Conservation (phyloP, 2,888 invertebrate species). For the Cactoblastis cactorum region DNA sequence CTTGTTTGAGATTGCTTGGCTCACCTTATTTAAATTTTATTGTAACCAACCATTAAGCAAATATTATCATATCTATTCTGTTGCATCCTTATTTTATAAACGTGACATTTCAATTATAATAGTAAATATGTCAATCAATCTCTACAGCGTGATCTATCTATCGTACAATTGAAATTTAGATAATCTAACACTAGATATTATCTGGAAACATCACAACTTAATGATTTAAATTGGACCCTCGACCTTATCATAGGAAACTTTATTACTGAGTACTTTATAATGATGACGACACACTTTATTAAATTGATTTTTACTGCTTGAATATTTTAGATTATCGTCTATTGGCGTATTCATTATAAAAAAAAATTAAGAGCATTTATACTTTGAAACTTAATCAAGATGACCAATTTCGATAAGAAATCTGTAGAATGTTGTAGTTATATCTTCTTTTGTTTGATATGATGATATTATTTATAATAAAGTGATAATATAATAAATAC, state of each 20-base stretch:
- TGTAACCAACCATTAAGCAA: too few species aligned
- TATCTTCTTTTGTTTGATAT: too few species aligned
- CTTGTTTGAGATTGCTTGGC: background rate
- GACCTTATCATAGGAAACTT: too few species aligned
- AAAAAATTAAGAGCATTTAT: background rate
- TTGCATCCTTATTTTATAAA: background rate
- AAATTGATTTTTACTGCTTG: too few species aligned
- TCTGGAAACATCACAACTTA: background rate
- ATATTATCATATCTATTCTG: background rate
- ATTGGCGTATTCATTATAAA: background rate
- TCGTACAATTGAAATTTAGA: slow-evolving; percentile 21
- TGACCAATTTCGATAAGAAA: background rate
- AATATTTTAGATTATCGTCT: too few species aligned
- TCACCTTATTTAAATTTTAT: too few species aligned
- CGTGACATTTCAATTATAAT: slow-evolving; percentile 63
- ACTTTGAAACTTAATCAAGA: background rate
- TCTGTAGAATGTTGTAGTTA: background rate
- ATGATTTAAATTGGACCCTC: background rate
- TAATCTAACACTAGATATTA: background rate
- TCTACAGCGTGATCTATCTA: slow-evolving; percentile 34
- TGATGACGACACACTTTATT: too few species aligned
- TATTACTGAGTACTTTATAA: too few species aligned
- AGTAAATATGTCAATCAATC: slow-evolving; percentile 63
- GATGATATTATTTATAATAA: too few species aligned
- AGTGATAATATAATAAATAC: too few species aligned